Conservation (phyloP, 2,113 vertebrate genomes). For the Clarias macrocephalus region DNA sequence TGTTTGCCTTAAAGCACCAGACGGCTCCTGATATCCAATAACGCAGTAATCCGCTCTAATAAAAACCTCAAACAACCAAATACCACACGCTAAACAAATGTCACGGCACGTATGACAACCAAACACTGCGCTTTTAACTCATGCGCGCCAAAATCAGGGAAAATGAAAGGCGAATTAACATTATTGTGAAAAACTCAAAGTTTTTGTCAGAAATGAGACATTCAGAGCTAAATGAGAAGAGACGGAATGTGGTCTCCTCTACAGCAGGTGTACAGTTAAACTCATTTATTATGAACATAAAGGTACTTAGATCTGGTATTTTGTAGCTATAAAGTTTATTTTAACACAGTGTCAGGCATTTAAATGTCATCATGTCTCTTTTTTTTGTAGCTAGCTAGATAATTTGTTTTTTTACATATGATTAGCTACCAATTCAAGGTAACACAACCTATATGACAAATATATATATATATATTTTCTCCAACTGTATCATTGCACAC, state of each 20-base stretch:
- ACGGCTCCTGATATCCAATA: slow-evolving; percentile 23
- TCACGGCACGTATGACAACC: background rate
- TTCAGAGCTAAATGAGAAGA: background rate
- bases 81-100: slow-evolving; percentile 23
- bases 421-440: background rate
- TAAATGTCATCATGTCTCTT: background rate
- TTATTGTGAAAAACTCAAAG: background rate
- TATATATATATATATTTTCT: no score
- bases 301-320: no score
- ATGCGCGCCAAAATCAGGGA: background rate
- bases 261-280: background rate
- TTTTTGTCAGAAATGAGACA: no score
- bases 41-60: slow-evolving; percentile 23
- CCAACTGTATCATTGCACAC: no score
- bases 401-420: background rate
- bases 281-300: background rate
- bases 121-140: background rate
- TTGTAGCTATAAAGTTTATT: background rate
- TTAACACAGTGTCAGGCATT: background rate
- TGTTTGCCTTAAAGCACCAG: slow-evolving; percentile 27
- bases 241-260: background rate
- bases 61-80: slow-evolving; percentile 28
- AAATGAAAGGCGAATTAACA: background rate
- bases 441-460: background rate
- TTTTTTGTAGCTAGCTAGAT: background rate